phyloP scores from a whole-genome alignment of 2,113 vertebrate genomes.

The Empidonax traillii region DNA sequence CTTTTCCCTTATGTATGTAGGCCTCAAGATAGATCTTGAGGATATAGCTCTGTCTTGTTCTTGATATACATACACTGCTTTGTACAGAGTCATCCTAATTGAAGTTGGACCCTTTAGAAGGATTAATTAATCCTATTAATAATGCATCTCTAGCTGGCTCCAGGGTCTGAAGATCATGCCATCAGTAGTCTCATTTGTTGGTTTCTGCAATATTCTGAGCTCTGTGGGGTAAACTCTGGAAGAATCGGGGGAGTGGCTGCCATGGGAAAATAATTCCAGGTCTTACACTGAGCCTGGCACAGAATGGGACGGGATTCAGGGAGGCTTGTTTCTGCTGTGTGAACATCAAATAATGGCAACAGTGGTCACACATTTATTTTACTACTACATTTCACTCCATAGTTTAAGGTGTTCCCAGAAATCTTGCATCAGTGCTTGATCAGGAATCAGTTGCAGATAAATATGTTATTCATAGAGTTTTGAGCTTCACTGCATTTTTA shows the following conservation, averaged over 20 bases:
- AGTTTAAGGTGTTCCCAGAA: conserved; percentile 9
- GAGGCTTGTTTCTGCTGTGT: neutral
- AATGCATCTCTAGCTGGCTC: neutral
- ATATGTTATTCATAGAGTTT: conserved; percentile 29
- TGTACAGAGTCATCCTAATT: neutral
- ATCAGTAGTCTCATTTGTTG: conserved; percentile 5
- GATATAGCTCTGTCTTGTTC: neutral
- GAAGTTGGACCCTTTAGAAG: neutral
- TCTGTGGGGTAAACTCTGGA: neutral
- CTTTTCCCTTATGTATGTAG: neutral
- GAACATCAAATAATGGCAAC: neutral
- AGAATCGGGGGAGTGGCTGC: neutral
- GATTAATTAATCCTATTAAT: conserved; percentile 10
- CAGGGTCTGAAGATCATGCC: neutral
- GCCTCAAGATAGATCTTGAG: neutral
- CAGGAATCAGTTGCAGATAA: conserved; percentile 16
- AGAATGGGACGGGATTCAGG: neutral
- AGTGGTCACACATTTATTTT: neutral
- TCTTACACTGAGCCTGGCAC: neutral
- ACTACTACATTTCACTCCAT: neutral
- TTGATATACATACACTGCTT: neutral
- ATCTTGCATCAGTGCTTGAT: neutral
- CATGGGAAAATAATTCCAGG: neutral
- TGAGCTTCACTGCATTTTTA: conserved; percentile 56
- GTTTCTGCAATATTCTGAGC: neutral